Conservation (phyloP, 2,888 invertebrate species). For the Rotaria socialis region DNA sequence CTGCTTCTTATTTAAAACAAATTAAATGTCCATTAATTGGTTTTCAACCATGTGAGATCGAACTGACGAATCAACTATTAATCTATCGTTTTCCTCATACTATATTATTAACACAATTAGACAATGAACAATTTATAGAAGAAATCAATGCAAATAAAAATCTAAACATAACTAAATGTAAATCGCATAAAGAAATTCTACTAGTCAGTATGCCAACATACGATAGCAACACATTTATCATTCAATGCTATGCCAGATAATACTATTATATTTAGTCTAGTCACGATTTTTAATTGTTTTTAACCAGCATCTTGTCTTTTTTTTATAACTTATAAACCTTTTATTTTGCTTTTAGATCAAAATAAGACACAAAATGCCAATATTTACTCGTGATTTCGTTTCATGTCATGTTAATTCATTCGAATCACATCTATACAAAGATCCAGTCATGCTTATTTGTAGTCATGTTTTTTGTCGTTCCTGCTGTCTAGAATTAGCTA, state of each 20-base stretch:
- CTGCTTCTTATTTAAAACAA: background rate
- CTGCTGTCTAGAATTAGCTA: background rate
- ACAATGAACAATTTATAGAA: background rate
- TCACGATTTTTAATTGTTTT: too few species aligned
- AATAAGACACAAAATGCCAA: background rate
- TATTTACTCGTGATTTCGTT: background rate
- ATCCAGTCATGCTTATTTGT: conserved; percentile 5
- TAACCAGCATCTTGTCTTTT: too few species aligned
- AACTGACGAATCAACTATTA: background rate
- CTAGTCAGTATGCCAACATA: background rate
- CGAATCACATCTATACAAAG: background rate
- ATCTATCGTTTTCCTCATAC: background rate
- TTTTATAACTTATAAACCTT: background rate
- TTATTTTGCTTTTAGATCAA: background rate
- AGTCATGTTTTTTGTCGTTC: conserved; percentile 17
- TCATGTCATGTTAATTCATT: background rate
- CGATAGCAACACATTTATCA: background rate
- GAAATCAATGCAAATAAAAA: background rate
- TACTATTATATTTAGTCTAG: background rate
- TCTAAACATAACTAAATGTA: background rate
- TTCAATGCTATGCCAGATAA: background rate
- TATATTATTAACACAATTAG: background rate
- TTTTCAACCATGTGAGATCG: background rate
- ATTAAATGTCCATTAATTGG: background rate
- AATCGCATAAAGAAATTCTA: background rate